Percentiles rank a stretch among this genome's conserved stretches.
Conservation (phyloP, 2,888 invertebrate species). For the Eupithecia subfuscata region DNA sequence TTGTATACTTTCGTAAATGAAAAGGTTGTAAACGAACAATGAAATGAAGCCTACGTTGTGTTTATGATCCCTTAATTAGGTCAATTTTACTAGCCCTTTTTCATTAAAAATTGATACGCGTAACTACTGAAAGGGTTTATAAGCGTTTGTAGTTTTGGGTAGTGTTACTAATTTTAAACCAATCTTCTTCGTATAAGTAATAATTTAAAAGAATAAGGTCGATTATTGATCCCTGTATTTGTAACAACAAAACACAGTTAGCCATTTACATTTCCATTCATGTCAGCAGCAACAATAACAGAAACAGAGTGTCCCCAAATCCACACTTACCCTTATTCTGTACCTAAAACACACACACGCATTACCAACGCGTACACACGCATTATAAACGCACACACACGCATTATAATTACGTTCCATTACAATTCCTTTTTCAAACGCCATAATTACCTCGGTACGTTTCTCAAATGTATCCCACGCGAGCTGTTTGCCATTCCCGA, state of each 20-base stretch:
- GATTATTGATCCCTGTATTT: background rate
- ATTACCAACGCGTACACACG: conserved; percentile 33
- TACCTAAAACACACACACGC: conserved; percentile 31
- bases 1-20: conserved; percentile 31
- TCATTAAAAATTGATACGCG: background rate
- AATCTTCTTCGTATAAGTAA: background rate
- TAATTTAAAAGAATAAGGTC: background rate
- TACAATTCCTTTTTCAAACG: conserved; percentile 73
- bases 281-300: conserved; percentile 39
- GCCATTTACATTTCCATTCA: conserved; percentile 37
- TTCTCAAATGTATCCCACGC: conserved; percentile 58
- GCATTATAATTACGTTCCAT: conserved; percentile 63
- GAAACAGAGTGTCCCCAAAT: conserved; percentile 41
- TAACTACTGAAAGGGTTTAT: background rate
- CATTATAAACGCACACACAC: conserved; percentile 46
- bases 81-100: background rate
- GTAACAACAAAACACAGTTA: conserved; percentile 21
- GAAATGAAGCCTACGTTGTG: conserved; percentile 18
- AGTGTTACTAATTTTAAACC: background rate
- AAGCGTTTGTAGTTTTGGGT: background rate
- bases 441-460: conserved; percentile 64
- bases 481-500: conserved; percentile 36
- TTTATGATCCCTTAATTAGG: conserved; percentile 22
- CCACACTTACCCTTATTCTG: conserved; percentile 51
- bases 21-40: conserved; percentile 28